Evolutionary conservation across 1,140 invertebrate species (phyloP), one percentile per base, ranked within the genome.

Genomic region (Whitmania pigra): DNA sequence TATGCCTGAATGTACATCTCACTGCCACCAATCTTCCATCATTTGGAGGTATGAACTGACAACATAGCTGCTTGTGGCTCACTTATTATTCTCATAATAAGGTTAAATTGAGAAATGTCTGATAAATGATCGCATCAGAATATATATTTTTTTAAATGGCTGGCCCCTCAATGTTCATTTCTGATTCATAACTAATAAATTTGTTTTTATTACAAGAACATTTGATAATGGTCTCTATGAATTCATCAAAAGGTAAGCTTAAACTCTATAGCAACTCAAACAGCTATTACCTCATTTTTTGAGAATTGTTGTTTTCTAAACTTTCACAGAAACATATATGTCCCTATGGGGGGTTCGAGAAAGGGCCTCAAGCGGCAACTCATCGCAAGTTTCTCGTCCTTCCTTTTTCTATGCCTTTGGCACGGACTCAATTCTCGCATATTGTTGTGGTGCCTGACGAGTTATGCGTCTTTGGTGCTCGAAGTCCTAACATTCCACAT

Each of bases 201-300:
- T 49, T 13, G 0, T 49, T 49, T 49, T 13, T 49, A 49, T 49
- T 49, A 49, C 9, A 1, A 63, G 57, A 15, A 63, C 22, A 7
- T 63, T 63, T 17, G 57, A 63, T 15, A 25, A 22, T 25, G 57
- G 57, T 25, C 57, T 63, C 18, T 63, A 63, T 63, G 29, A 17
- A 22, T 63, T 63, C 18, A 31, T 63, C 18, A 63, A 63, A 63
- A 63, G 57, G 57, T 17, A 63, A 63, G 9, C 15, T 25, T 63
- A 6, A 17, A 63, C 29, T 20, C n/a, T n/a, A n/a, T n/a, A n/a
- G n/a, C n/a, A n/a, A n/a, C n/a, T n/a, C n/a, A n/a, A n/a, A n/a
- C n/a, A n/a, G n/a, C n/a, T n/a, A n/a, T n/a, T n/a, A n/a, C n/a
- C n/a, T n/a, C n/a, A n/a, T n/a, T n/a, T n/a, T n/a, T n/a, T n/a